Conservation (phyloP, 2,888 invertebrate genomes). For the Morpho deidamia region DNA sequence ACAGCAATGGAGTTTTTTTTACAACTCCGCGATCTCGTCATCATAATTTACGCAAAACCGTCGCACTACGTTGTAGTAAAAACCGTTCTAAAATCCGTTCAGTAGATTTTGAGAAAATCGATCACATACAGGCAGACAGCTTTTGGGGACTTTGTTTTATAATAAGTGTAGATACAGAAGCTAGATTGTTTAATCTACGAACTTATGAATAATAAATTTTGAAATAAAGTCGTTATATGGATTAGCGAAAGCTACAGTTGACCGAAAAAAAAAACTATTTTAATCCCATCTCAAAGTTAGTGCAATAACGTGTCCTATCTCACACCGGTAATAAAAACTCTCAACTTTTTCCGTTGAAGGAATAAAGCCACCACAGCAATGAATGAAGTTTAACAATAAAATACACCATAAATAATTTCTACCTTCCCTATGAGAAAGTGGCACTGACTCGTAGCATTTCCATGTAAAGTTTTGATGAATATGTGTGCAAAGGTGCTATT, state of each 20-base stretch:
- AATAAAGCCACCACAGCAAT: conserved; percentile 74
- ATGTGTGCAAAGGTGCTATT: not conserved
- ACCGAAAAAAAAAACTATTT: conserved; percentile 69
- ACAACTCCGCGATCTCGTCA: too few relatives aligned
- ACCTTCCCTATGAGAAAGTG: conserved; percentile 59
- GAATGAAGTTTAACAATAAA: conserved; percentile 77
- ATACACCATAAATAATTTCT: conserved; percentile 73
- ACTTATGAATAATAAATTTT: too few relatives aligned
- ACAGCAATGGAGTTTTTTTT: too few relatives aligned
- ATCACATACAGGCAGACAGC: too few relatives aligned
- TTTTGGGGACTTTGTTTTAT: too few relatives aligned
- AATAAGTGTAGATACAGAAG: too few relatives aligned
- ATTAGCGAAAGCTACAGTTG: conserved; percentile 25
- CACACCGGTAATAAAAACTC: conserved; percentile 74
- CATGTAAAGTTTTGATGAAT: conserved; percentile 34
- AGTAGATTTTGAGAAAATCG: too few relatives aligned
- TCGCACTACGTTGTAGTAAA: too few relatives aligned
- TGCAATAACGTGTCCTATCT: conserved; percentile 75
- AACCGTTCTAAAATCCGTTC: too few relatives aligned
- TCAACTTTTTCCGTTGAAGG: conserved; percentile 72
- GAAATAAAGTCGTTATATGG: not conserved
- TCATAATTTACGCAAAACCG: too few relatives aligned
- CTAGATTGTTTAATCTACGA: too few relatives aligned
- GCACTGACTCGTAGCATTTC: conserved; percentile 50
- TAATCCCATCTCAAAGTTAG: conserved; percentile 66